These are phyloP conservation scores for Spilogale gracilis DNA, from an alignment of 2,113 vertebrate genomes.

Conservation along the genomic window DNA sequence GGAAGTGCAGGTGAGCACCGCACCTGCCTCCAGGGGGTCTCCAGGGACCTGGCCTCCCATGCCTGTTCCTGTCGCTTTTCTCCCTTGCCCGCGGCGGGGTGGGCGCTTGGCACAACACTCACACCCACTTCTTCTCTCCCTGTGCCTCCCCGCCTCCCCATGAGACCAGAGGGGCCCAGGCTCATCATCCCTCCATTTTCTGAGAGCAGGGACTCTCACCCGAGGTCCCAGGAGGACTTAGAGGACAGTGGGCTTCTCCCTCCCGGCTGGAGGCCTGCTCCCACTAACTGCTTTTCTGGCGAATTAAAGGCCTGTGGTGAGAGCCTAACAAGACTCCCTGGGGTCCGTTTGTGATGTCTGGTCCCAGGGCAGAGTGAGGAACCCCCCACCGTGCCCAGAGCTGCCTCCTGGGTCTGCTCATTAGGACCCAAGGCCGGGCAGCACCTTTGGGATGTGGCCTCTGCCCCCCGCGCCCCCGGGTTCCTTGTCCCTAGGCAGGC, in stretches of 20 bases:
- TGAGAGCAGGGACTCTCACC: background rate
- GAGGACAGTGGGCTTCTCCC: background rate
- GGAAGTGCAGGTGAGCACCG: fast-evolving
- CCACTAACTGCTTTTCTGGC: background rate
- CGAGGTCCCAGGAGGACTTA: background rate
- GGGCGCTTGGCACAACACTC: background rate
- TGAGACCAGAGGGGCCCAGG: background rate
- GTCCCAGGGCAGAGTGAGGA: fast-evolving
- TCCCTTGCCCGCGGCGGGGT: fast-evolving
- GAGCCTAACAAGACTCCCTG: background rate
- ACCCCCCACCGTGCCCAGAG: too few species aligned
- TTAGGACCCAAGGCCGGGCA: background rate
- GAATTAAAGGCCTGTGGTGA: fast-evolving
- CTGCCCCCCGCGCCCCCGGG: background rate
- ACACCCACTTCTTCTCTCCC: background rate
- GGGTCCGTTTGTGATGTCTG: background rate
- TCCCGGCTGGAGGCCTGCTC: background rate
- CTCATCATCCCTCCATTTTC: too few species aligned
- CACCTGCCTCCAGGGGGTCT: background rate
- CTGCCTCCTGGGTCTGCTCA: background rate
- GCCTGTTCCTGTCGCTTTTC: fast-evolving
- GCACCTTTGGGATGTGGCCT: background rate
- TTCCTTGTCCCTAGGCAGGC: too few species aligned
- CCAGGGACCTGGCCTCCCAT: fast-evolving
- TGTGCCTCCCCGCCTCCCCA: background rate